These are phyloP conservation scores for Hippasteria phrygiana DNA, from an alignment of 53 echinoderm and acorn worm genomes.

Conservation along the genomic window DNA sequence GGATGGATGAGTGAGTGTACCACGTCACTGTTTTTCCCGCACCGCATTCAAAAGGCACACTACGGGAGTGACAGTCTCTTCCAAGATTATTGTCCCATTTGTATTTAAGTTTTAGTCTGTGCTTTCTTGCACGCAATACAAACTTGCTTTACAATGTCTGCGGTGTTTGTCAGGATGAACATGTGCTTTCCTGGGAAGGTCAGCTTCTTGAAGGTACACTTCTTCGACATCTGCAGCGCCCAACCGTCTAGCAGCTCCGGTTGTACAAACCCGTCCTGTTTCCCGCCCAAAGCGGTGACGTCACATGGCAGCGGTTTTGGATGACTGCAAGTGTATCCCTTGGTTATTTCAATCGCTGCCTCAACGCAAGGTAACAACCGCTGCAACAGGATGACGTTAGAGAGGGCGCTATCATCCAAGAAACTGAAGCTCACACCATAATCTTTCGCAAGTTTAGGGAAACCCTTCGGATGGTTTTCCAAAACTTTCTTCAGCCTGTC, in stretches of 20 bases:
- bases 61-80: no score
- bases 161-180: conserved; percentile 54
- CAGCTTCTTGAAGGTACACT: conserved; percentile 40
- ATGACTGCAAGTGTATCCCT: conserved; percentile 15
- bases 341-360: conserved; percentile 55
- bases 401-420: conserved; percentile 58
- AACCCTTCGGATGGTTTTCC: conserved; percentile 2
- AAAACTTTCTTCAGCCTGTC: conserved; percentile 35
- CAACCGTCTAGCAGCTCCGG: conserved; percentile 64
- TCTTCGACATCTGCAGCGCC: conserved; percentile 24
- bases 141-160: conserved; percentile 28
- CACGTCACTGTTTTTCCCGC: no score
- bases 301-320: conserved; percentile 40
- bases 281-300: conserved; percentile 72
- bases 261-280: conserved; percentile 55
- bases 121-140: conserved; percentile 6
- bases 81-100: no score
- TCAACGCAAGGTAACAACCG: conserved; percentile 61
- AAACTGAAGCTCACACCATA: conserved; percentile 44
- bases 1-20: no score
- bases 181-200: conserved; percentile 65
- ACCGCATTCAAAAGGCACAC: no score
- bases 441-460: conserved; percentile 14
- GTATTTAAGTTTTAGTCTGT: not conserved
- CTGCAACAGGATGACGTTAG: conserved; percentile 43